A percentile compares a stretch with the other conserved stretches of the same genome.
Evolutionary conservation across 2,888 invertebrate genomes (phyloP).

Genomic region (Diachrysia chrysitis): DNA sequence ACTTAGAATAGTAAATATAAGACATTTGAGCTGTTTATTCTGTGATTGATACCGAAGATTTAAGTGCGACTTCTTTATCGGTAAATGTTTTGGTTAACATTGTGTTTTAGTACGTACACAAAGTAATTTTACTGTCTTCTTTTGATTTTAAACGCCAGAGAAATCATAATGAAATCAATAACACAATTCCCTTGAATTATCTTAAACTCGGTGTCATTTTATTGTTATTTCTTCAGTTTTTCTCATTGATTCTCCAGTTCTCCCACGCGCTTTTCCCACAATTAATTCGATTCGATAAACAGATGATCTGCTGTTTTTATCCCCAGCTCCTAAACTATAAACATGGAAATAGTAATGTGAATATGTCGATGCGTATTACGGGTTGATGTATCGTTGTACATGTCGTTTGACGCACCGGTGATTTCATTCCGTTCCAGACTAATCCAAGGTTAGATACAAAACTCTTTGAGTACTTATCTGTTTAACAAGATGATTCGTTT

Average conservation of each 20-base stretch:
- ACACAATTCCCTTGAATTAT: not conserved
- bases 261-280: not conserved
- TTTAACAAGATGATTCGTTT: not conserved
- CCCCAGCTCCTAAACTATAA: not conserved
- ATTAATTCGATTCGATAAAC: conserved; percentile 5
- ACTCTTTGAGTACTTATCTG: conserved; percentile 3
- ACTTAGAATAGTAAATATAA: not conserved
- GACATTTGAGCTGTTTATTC: not conserved
- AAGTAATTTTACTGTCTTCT: not conserved
- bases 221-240: not conserved
- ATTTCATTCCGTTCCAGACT: conserved; percentile 18
- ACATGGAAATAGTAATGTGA: conserved; percentile 9
- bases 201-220: not conserved
- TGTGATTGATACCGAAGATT: too few species aligned
- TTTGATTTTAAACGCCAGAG: not conserved
- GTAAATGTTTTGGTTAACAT: not conserved
- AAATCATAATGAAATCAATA: too few species aligned
- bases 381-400: conserved; percentile 21
- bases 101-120: not conserved
- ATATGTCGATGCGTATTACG: conserved; percentile 25
- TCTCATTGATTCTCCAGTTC: not conserved
- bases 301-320: conserved; percentile 5
- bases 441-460: conserved; percentile 37
- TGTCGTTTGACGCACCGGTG: conserved; percentile 37
- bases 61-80: not conserved